Evolutionary conservation across 2,888 invertebrate species (phyloP).

Genomic region (Arrhopalites spinosus): DNA sequence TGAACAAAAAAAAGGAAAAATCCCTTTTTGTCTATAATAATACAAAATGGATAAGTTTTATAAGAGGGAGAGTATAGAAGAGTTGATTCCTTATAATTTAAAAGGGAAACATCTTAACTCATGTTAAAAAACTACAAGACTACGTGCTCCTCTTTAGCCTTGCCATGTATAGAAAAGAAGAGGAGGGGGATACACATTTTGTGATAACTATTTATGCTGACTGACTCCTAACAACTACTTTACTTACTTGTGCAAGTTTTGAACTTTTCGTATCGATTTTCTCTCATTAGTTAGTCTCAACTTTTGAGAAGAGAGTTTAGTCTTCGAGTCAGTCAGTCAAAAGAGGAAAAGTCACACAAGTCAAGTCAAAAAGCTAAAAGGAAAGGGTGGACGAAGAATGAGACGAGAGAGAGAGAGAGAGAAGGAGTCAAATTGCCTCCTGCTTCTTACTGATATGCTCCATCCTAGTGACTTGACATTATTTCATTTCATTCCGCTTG

Average conservation of each 20-base stretch:
- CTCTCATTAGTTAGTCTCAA: slow-evolving; percentile 37
- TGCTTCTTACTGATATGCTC: slow-evolving; percentile 38
- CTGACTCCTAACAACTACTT: slow-evolving; percentile 10
- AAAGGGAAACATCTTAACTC: too few relatives aligned
- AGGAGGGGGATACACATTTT: neutral
- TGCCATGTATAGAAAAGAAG: too few relatives aligned
- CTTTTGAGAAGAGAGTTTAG: neutral
- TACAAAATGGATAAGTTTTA: too few relatives aligned
- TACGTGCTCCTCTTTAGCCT: too few relatives aligned
- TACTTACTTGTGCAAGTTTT: neutral
- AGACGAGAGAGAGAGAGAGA: neutral
- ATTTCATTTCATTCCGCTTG: slow-evolving; percentile 40
- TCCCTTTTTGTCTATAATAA: too few relatives aligned
- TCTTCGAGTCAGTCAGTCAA: slow-evolving; percentile 25
- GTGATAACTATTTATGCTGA: slow-evolving; percentile 23
- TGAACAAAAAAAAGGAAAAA: too few relatives aligned
- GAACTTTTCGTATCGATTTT: slow-evolving; percentile 40
- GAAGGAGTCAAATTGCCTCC: slow-evolving; percentile 40
- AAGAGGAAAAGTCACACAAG: neutral
- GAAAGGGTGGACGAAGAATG: neutral
- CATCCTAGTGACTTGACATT: slow-evolving; percentile 27
- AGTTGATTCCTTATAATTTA: neutral
- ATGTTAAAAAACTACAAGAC: too few relatives aligned
- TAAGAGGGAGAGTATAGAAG: too few relatives aligned
- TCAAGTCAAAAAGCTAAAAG: slow-evolving; percentile 14